phyloP scores from a whole-genome alignment of 2,797 vertebrate genomes.

The Acridotheres tristis region DNA sequence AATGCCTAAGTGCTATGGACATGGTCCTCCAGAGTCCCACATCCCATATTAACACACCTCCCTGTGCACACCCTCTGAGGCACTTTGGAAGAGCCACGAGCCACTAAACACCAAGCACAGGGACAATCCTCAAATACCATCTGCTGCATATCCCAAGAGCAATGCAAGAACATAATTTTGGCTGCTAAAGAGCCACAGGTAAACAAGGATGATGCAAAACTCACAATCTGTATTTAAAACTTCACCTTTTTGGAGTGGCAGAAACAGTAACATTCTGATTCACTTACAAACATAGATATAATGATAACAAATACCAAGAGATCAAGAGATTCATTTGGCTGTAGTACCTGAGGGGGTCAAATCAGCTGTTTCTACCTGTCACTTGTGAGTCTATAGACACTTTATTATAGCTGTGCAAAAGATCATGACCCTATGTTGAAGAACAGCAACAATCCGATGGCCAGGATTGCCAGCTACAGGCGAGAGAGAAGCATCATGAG shows the following conservation, averaged over 20 bases:
- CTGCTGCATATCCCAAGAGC: neutral
- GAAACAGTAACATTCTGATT: neutral
- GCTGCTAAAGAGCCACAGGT: neutral
- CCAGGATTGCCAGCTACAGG: neutral
- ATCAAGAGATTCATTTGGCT: neutral
- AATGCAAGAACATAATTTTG: neutral
- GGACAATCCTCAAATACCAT: neutral
- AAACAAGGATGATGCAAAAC: neutral
- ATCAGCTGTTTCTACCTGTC: neutral
- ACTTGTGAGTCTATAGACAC: neutral
- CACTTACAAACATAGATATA: neutral
- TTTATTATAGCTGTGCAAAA: neutral
- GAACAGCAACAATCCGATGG: neutral
- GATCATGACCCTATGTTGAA: neutral
- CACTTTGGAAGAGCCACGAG: neutral
- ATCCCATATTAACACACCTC: neutral
- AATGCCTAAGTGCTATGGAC: neutral
- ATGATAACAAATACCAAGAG: neutral
- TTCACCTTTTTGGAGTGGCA: neutral
- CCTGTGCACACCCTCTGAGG: neutral
- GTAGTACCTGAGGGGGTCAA: neutral
- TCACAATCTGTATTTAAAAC: neutral
- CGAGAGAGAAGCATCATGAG: neutral
- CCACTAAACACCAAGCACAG: neutral
- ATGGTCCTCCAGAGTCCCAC: neutral